Evolutionary conservation across 2,888 invertebrate species (phyloP), one percentile per base, ranked within the genome.

Genomic region (Heliconius charithonia): DNA sequence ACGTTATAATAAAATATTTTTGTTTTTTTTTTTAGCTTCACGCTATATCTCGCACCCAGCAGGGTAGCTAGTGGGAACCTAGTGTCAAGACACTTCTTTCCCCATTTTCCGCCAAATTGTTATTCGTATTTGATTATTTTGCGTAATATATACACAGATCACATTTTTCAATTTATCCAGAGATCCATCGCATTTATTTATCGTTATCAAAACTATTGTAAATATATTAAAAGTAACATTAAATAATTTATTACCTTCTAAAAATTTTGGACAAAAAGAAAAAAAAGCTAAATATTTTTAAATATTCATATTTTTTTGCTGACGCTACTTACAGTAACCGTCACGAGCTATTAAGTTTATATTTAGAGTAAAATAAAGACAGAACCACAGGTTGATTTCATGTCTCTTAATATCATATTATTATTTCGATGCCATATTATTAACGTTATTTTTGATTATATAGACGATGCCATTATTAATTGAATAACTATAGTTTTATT

Each of bases 311-410:
- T 59, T 32, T 3, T n/a, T 29, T 32, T 67, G 37, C 32, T 32
- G 13, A 71, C 71, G n/a, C 32, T 56, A 71, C 29, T 19, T 22
- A 56, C 22, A 56, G 6, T 51, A 16, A 56, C 16, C 3, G 59
- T 32, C 32, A n/a, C n/a, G 32, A 72, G n/a, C 37, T 72, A 25
- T 59, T 72, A 59, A 72, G 59, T 56, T 37, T 59, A 59, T 59
- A 72, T 59, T 72, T 32, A 59, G 32, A 72, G 72, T 25, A 72
- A 72, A 72, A 32, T 72, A 72, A 37, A 72, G 29, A 59, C 59
- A 32, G 32, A 32, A 32, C 32, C 29, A 72, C 32, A 7, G 16
- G 32, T 59, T 29, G 37, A 72, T 25, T 59, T 51, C 32, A 56
- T 56, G 71, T 56, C 32, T 32, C 13, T 71, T 71, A 71, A 56